Evolutionary conservation across 2,113 vertebrate genomes (phyloP), one percentile per base, ranked within the genome.

Genomic region (Rynchops niger): DNA sequence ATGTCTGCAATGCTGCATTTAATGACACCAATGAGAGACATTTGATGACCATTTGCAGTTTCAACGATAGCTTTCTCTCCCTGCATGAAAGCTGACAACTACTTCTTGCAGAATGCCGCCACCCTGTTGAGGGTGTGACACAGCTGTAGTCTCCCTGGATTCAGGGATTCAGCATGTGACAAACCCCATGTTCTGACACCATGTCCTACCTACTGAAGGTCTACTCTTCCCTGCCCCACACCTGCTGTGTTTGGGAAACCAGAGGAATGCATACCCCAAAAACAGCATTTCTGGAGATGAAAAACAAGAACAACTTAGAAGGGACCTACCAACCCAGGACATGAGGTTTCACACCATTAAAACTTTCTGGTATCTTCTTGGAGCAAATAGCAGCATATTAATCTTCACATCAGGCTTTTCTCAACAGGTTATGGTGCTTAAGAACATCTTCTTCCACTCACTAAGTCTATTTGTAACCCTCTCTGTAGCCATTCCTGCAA

Each of bases 51-150:
- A 63, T 11, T 13, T 6, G 5, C 13, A 32, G 12, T 61, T 92
- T 50, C 9, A 21, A 4, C 36, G 9, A 49, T 7, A 43, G n/a
- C 30, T 88, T 69, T 90, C 26, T 67, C 17, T 56, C 15, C 56
- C 40, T 32, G 0, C 7, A 6, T 80, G 70, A 88, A 87, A 82
- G 49, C 23, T 72, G 45, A 30, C 43, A n/a, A 20, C 18, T 45
- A 10, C 36, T 49, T 43, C 52, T 61, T 47, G 34, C 34, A 47
- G 32, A 29, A 49, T 62, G 23, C 27, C 9, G 7, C 43, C 66
- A 56, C 21, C 2, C 1, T 3, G 0, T 0, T 47, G 21, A 9
- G 23, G 4, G 5, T 4, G 1, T 70, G 43, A 73, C 30, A 20
- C 3, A 67, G 27, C 10, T 59, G 17, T 32, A 67, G 8, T 29